phyloP scores from a whole-genome alignment of 1,140 invertebrate genomes.

The Amphibalanus amphitrite region DNA sequence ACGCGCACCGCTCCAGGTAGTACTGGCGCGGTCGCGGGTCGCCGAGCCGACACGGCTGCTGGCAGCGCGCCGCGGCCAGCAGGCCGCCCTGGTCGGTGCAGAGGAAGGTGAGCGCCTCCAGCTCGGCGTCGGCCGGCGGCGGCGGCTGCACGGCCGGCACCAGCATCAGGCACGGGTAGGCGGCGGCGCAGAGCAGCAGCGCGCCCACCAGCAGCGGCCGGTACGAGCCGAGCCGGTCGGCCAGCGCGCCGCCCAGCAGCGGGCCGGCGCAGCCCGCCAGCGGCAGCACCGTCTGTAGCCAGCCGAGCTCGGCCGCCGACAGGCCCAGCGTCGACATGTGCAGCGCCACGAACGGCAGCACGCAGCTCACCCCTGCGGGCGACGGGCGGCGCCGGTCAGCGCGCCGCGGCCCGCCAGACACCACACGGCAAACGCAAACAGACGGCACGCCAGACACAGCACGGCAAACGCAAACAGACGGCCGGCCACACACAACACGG shows the following conservation, averaged over 20 bases:
- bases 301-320: conserved; percentile 42
- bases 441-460: too few species aligned
- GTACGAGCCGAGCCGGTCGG: conserved; percentile 39
- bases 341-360: conserved; percentile 52
- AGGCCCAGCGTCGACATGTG: conserved; percentile 52
- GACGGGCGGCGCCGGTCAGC: too few species aligned
- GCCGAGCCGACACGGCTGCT: not conserved
- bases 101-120: not conserved
- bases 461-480: too few species aligned
- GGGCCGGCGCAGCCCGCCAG: conserved; percentile 49
- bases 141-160: conserved; percentile 4
- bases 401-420: too few species aligned
- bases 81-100: not conserved
- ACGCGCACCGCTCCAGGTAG: not conserved
- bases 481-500: too few species aligned
- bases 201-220: conserved; percentile 46
- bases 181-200: conserved; percentile 37
- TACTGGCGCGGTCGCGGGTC: not conserved
- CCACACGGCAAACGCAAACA: too few species aligned
- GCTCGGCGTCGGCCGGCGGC: not conserved
- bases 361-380: conserved; percentile 46
- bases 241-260: conserved; percentile 42
- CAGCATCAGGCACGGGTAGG: conserved; percentile 20
- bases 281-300: conserved; percentile 52
- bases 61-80: not conserved